Evolutionary conservation across 2,113 vertebrate genomes (phyloP), one percentile per base, ranked within the genome.

Genomic region (Haemorhous mexicanus): DNA sequence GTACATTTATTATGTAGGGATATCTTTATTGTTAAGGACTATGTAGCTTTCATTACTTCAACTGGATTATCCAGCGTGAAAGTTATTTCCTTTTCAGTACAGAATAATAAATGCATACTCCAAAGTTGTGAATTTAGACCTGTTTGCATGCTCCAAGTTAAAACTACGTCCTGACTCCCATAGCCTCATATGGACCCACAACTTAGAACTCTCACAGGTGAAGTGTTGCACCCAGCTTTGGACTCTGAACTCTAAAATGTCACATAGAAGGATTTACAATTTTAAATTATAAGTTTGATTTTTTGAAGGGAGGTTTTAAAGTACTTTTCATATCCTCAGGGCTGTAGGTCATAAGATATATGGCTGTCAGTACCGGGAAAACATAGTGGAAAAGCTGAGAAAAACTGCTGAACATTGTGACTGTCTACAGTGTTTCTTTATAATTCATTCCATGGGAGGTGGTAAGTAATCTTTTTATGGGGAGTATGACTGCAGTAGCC

Each of bases 391-490:
- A 74, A 98, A 98, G 78, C 97, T 99, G 59, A 98, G 99, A 84
- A 99, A 97, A 92, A 97, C 98, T 0, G 99, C 99, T 49, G 99
- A 99, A 61, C 98, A 98, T 32, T 99, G 99, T 86, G 99, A 99
- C 95, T 99, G 99, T 93, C 98, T 99, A 23, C 99, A 99, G 95
- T 99, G 98, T 87, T 99, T 99, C 93, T 99, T 99, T 91, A 93
- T 99, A 73, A 98, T 99, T 93, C 99, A 99, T 96, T 99, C 99
- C 35, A 99, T 99, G 99, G 99, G 99, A 97, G 99, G 99, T 97
- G 99, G 99, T 99, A 97, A 98, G 97, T 70, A 59, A 74, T 46
- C 44, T 86, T 32, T 74, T 63, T 52, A 7, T 85, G 8, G 8
- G 44, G 84, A 83, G 3, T 37, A 23, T 91, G 10, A 33, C 19